Base-by-base conservation (phyloP, 37 sponge, comb jelly and placozoan genomes). In the Aphrocallistes beatrix region DNA sequence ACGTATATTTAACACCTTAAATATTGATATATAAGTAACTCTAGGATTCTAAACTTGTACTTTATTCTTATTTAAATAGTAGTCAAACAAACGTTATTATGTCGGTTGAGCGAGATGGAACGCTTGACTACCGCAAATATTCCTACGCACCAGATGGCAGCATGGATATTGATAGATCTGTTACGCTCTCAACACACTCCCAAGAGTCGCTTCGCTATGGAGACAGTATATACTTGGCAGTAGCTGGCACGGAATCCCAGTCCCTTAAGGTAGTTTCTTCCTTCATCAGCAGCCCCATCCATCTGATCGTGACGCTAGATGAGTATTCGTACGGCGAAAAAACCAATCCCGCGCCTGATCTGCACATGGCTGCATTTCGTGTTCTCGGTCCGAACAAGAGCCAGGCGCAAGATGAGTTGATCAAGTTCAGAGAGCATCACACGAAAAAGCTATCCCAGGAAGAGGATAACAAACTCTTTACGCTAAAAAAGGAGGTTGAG, bases 331-430 rank as follows among this genome's bases (percentile, higher is more conserved):
- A 60, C 75, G 75, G 75, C 34, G 75, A 60, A 19, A 30, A 60
- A 25, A 6, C 75, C 25, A 28, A 60, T 3, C 75, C 75, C 3
- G n/a, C n/a, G 10, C 75, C 75, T 6, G 75, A 60, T 30, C 34
- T 60, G 75, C 75, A 60, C 34, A 60, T 60, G 75, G 91, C 87
- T 37, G 47, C 89, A n/a, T 91, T 89, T 81, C 89, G 87, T 42
- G 89, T 91, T 0, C 36, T 91, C 21, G 85, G 82, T n/a, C 87
- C 91, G 0, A 91, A 88, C 89, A 88, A 89, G 83, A 86, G 87
- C 81, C 51, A 86, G 42, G 89, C 87, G 9, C 84, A 84, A 37
- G 82, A 89, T 30, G 47, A 37, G 23, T 83, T 89, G 23, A 38
- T 36, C n/a, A 36, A 84, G 81, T 36, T 86, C 39, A 9, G 30